These are phyloP conservation scores for Odontomachus brunneus DNA, from an alignment of 1,140 invertebrate genomes.

Conservation along the genomic window DNA sequence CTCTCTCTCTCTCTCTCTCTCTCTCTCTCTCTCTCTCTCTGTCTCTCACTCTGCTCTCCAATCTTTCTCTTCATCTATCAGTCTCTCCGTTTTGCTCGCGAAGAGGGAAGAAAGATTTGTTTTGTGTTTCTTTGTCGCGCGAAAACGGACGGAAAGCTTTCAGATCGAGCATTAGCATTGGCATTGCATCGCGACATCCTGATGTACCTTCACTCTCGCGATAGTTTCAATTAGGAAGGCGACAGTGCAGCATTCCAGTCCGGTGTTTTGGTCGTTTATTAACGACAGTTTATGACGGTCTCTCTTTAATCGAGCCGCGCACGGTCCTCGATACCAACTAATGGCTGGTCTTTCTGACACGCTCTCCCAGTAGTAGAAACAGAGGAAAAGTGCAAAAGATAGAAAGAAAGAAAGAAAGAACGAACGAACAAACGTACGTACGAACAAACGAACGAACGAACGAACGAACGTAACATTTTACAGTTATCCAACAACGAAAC, in stretches of 20 bases:
- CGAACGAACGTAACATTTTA: constrained; percentile 77
- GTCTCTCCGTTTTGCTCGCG: constrained; percentile 46
- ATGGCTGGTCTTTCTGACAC: constrained; percentile 69
- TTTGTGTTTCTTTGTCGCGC: constrained; percentile 33
- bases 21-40: constrained; percentile 57
- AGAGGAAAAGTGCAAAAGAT: constrained; percentile 36
- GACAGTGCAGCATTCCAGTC: constrained; percentile 46
- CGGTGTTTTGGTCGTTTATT: constrained; percentile 44
- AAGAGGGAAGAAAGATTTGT: constrained; percentile 28
- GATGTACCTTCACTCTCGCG: constrained; percentile 40
- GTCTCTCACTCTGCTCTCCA: constrained; percentile 36
- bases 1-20: constrained; percentile 45
- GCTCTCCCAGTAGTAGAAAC: constrained; percentile 53
- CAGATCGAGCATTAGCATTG: constrained; percentile 50
- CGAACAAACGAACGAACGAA: constrained; percentile 18
- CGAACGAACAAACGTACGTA: not conserved
- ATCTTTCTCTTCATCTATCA: constrained; percentile 45
- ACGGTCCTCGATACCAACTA: constrained; percentile 52
- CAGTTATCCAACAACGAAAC: constrained; percentile 84
- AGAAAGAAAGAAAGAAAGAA: constrained; percentile 36
- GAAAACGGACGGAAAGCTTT: constrained; percentile 33
- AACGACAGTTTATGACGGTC: constrained; percentile 57
- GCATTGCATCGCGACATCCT: constrained; percentile 34
- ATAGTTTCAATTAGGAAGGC: constrained; percentile 47
- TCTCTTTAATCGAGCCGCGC: constrained; percentile 65